Evolutionary conservation across 2,888 invertebrate genomes (phyloP).

Genomic region (Dusona sp.): DNA sequence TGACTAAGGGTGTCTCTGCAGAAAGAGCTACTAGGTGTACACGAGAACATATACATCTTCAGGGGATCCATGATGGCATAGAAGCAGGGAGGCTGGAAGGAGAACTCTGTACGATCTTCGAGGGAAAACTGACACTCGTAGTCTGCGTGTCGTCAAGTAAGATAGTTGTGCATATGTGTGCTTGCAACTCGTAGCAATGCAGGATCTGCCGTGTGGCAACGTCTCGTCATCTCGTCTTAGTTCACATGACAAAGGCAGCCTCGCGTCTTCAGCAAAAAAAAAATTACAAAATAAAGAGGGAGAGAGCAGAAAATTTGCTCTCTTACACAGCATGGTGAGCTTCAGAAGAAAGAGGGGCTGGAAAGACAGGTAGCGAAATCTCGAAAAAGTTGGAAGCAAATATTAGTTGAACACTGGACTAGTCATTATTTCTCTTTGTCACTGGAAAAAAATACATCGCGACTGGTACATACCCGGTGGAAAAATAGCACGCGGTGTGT

Average conservation of each 20-base stretch:
- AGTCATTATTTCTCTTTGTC: slow-evolving; percentile 82
- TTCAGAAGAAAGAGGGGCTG: neutral
- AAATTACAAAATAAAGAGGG: slow-evolving; percentile 13
- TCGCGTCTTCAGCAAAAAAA: slow-evolving; percentile 45
- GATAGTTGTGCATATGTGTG: slow-evolving; percentile 50
- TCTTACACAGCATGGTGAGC: slow-evolving; percentile 3
- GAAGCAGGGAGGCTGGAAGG: neutral
- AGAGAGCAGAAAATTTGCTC: slow-evolving; percentile 21
- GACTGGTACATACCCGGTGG: slow-evolving; percentile 65
- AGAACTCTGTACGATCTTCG: slow-evolving; percentile 46
- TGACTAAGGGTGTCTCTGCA: slow-evolving; percentile 61
- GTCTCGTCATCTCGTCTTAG: slow-evolving; percentile 58
- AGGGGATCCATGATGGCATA: slow-evolving; percentile 12
- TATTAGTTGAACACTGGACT: slow-evolving; percentile 84
- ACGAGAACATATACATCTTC: slow-evolving; percentile 43
- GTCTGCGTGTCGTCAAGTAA: slow-evolving; percentile 46
- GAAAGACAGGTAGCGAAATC: slow-evolving; percentile 71
- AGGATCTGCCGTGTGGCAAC: slow-evolving; percentile 61
- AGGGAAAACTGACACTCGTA: slow-evolving; percentile 47
- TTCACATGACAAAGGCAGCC: slow-evolving; percentile 55
- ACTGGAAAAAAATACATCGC: slow-evolving; percentile 76
- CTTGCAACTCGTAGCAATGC: slow-evolving; percentile 51
- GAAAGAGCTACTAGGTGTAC: slow-evolving; percentile 53
- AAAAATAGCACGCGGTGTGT: slow-evolving; percentile 50
- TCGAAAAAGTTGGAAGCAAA: slow-evolving; percentile 80